phyloP scores from a whole-genome alignment of 2,888 invertebrate species.

The Drosophila conformis region DNA sequence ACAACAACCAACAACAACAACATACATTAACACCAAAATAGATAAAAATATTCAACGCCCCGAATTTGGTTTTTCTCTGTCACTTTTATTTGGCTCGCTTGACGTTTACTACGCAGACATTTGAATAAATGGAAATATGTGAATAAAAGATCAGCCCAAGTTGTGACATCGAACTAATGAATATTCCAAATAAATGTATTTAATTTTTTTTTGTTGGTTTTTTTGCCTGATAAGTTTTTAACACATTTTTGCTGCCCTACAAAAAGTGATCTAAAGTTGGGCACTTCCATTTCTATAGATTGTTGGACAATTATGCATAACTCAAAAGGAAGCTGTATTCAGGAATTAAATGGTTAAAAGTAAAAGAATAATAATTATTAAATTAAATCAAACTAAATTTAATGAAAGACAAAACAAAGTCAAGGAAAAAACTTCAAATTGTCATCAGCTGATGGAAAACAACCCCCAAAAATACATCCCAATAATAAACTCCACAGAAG shows the following conservation, averaged over 20 bases:
- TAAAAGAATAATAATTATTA: background rate
- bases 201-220: constrained; percentile 51
- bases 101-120: constrained; percentile 45
- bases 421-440: background rate
- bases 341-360: background rate
- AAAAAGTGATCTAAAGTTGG: background rate
- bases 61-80: constrained; percentile 14
- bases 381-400: constrained; percentile 11
- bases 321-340: background rate
- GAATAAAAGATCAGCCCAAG: constrained; percentile 43
- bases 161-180: constrained; percentile 47
- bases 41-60: constrained; percentile 45
- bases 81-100: constrained; percentile 28
- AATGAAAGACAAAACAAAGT: background rate
- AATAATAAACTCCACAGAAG: background rate
- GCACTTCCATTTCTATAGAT: constrained; percentile 13
- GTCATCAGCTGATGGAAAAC: background rate
- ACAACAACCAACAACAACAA: constrained; percentile 21
- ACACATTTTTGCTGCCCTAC: constrained; percentile 58
- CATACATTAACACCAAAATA: constrained; percentile 47
- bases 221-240: constrained; percentile 50
- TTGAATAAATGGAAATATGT: constrained; percentile 68
- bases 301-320: background rate
- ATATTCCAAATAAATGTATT: constrained; percentile 69
- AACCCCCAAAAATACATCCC: background rate